These are phyloP conservation scores for Apteryx owenii DNA, from an alignment of 2,113 vertebrate species.

Conservation along the genomic window DNA sequence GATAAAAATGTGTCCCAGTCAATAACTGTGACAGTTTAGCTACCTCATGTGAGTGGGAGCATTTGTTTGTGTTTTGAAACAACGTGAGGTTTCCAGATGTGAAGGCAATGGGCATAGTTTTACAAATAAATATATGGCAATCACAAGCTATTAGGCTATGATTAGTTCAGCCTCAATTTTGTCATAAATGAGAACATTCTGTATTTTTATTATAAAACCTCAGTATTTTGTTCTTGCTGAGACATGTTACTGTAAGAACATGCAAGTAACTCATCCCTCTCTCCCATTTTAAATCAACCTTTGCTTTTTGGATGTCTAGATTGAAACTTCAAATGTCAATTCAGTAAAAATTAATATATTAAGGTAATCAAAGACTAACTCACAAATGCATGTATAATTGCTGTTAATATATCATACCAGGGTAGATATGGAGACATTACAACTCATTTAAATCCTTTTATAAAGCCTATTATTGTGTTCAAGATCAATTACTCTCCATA, in stretches of 20 bases:
- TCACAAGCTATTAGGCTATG: not conserved
- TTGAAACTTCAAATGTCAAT: not conserved
- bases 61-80: conserved; percentile 9
- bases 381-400: not conserved
- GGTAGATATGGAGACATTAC: conserved; percentile 20
- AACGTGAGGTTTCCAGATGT: conserved; percentile 9
- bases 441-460: conserved; percentile 25
- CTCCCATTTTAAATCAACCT: not conserved
- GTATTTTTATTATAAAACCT: conserved; percentile 1
- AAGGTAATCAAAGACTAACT: not conserved
- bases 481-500: conserved; percentile 38
- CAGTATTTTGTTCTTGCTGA: not conserved
- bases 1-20: not conserved
- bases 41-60: not conserved
- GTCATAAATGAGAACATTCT: conserved; percentile 21
- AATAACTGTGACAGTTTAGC: not conserved
- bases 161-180: conserved; percentile 25
- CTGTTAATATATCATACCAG: not conserved
- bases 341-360: not conserved
- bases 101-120: not conserved
- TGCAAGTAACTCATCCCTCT: not conserved
- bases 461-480: conserved; percentile 55
- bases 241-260: not conserved
- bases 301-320: not conserved
- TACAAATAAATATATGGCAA: conserved; percentile 24